Conservation (phyloP, 2,797 vertebrate species). For the Cryptoblepharus egeriae region DNA sequence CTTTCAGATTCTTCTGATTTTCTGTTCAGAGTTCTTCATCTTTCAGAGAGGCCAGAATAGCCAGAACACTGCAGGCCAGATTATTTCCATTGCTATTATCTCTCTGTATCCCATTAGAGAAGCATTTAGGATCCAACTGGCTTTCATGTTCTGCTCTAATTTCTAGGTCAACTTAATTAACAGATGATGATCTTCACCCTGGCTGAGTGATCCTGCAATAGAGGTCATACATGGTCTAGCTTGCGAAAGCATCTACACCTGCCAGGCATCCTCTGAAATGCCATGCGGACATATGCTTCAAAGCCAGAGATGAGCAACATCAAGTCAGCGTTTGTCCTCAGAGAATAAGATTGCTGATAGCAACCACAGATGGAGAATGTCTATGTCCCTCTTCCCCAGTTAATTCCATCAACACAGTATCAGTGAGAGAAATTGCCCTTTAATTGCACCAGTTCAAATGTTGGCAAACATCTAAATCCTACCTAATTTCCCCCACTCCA, state of each 20-base stretch:
- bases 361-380: not conserved
- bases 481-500: no score
- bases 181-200: not conserved
- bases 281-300: not conserved
- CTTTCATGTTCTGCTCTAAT: not conserved
- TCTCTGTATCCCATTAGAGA: not conserved
- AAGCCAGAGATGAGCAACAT: not conserved
- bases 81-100: not conserved
- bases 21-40: not conserved
- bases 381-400: not conserved
- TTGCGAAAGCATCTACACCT: not conserved
- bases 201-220: not conserved
- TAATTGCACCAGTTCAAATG: not conserved
- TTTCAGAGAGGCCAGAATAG: not conserved
- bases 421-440: not conserved
- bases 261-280: not conserved
- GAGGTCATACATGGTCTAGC: not conserved
- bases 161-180: not conserved
- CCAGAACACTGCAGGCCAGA: not conserved
- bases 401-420: not conserved
- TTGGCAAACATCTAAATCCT: not conserved
- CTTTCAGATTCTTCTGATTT: not conserved
- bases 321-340: not conserved
- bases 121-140: not conserved
- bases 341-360: not conserved